Conservation (phyloP, 2,888 invertebrate species). For the Drosophila histrio region DNA sequence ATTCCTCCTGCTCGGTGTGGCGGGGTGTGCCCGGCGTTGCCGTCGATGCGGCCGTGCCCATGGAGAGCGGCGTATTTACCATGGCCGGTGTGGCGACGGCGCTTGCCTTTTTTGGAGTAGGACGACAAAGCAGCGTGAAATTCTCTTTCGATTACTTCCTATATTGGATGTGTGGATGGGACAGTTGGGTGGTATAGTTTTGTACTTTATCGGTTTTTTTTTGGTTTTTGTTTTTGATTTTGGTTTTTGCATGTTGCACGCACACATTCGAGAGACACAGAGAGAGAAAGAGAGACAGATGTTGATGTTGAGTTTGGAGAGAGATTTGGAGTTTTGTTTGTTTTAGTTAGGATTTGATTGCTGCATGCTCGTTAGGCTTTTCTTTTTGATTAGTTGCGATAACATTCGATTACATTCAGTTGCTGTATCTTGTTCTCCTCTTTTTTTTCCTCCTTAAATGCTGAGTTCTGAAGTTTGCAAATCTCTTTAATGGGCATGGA, state of each 20-base stretch:
- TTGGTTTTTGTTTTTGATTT: conserved; percentile 7
- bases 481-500: neutral
- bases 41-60: conserved; percentile 33
- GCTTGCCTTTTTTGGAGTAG: conserved; percentile 83
- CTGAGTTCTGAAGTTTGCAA: neutral
- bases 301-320: conserved; percentile 41
- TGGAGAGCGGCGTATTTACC: conserved; percentile 40
- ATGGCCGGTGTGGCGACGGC: conserved; percentile 56
- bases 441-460: neutral
- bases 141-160: conserved; percentile 84
- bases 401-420: neutral
- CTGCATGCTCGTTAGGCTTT: conserved; percentile 4
- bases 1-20: conserved; percentile 35
- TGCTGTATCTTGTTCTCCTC: neutral
- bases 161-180: conserved; percentile 60
- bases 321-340: conserved; percentile 20
- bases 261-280: conserved; percentile 34
- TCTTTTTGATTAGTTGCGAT: conserved; percentile 12
- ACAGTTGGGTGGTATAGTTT: conserved; percentile 46
- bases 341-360: conserved; percentile 15
- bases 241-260: conserved; percentile 23
- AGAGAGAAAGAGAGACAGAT: conserved; percentile 29
- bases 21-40: conserved; percentile 57
- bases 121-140: conserved; percentile 84
- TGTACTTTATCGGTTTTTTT: conserved; percentile 31